Base-by-base conservation (phyloP, 2,797 vertebrate species). In the Rhyacichthys aspro region DNA sequence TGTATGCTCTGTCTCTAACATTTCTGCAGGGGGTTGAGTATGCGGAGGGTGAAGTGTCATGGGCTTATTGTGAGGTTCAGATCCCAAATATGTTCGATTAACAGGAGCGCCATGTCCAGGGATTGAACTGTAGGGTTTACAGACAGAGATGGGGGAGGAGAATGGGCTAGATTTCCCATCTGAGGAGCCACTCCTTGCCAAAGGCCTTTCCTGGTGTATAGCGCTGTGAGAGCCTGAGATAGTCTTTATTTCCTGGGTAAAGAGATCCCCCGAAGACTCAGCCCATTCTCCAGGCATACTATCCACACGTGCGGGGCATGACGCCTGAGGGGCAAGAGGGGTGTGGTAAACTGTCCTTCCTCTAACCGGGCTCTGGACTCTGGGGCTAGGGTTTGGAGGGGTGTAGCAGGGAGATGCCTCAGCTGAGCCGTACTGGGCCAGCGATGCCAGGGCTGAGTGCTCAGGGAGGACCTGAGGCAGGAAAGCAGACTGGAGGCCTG, bases 221-320 rank as follows among this genome's bases (percentile, higher is more conserved):
- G 93, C 92, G 18, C 94, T 93, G 73, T 95, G 93, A 32, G 95
- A 96, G 82, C 94, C 94, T 33, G 96, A 96, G 76, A 98, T 95
- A 68, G 94, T 93, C 90, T 95, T 96, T 90, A 97, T 90, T 91
- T 98, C 95, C 91, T 96, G 95, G 81, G 86, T 91, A 72, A 95
- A 93, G 64, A 94, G 91, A 79, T 95, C 94, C 0, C 81, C 84
- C 0, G 93, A 91, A 67, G 93, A 88, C 6, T 92, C 91, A 0
- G 82, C 84, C 0, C 76, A 81, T 53, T 88, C 84, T 78, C 85
- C 83, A 55, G 67, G 63, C 81, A 58, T 74, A 57, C 67, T 84
- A 79, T 55, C 82, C 88, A 62, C 52, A 0, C 84, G 82, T 0
- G 91, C 83, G 0, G 94, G 92, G 64, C 90, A 94, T 70, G 93